Conservation (phyloP, 1,140 invertebrate species). For the Drosophila nebulosa region DNA sequence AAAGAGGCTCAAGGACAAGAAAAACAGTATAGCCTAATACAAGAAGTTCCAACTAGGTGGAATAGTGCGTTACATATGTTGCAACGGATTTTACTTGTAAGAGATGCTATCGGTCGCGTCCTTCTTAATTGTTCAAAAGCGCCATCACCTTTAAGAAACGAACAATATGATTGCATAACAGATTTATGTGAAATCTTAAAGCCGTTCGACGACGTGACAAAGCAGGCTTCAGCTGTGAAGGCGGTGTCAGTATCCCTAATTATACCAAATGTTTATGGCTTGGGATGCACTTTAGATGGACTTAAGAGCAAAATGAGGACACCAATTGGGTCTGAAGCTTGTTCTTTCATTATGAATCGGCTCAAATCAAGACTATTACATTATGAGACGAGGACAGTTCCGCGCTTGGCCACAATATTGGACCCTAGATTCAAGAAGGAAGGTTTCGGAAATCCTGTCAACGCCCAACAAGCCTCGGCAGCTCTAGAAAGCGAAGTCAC, state of each 20-base stretch:
- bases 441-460: neutral
- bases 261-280: neutral
- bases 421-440: slow-evolving; percentile 1
- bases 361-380: neutral
- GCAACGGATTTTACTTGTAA: neutral
- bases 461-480: neutral
- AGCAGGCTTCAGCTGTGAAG: neutral
- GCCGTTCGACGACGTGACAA: neutral
- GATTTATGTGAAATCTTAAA: neutral
- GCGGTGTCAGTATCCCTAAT: neutral
- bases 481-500: neutral
- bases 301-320: neutral
- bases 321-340: neutral
- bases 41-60: neutral
- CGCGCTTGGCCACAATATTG: neutral
- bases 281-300: neutral
- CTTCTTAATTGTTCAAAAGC: neutral
- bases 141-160: neutral
- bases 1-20: neutral
- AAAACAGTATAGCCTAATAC: neutral
- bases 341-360: neutral
- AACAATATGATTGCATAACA: neutral
- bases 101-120: neutral
- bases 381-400: neutral
- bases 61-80: neutral